Base-by-base conservation (phyloP, 1,140 invertebrate species). In the Drosophila seguyi region DNA sequence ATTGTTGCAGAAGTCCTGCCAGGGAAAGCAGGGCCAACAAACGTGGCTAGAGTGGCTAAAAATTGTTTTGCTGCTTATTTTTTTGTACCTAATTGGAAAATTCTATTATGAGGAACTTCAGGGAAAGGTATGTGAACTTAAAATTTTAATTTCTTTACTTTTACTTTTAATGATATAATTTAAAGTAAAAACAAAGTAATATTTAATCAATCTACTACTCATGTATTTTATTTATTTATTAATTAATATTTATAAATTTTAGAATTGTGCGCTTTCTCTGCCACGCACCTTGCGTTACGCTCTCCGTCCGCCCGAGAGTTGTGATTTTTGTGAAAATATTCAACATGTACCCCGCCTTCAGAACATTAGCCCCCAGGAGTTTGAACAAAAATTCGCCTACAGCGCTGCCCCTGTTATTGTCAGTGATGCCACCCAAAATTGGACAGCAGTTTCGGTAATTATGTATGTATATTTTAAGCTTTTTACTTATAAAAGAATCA, bases 331-430 rank as follows among this genome's bases (percentile, higher is more conserved):
- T 87, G 69, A 83, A 36, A 94, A 94, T 75, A 90, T 97, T 31
- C 92, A 93, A 61, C 90, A 94, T 86, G 94, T 97, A 31, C 93
- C 95, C 36, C 94, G 95, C 69, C 92, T 97, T 0, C 81, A 93
- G 0, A 94, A 95, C 67, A 94, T 97, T 29, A 95, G 95, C 8
- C 93, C 95, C 0, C 91, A 93, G 11, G 90, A 94, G 25, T 98
- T 98, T 84, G 95, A 97, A 82, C 83, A 94, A 42, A 93, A 93
- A 22, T 97, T 95, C 86, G 97, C 97, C 0, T 98, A 97, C 87
- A 94, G 94, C 14, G 95, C 95, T 0, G 93, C 94, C 20, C 98
- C 98, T 0, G 96, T 98, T 0, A 95, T 99, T n/a, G 94, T 98
- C 8, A 96, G 94, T 34, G 97, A 98, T 91, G 98, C 95, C 0